These are phyloP conservation scores for Teleogryllus occipitalis DNA, from an alignment of 1,140 invertebrate genomes.

Conservation along the genomic window DNA sequence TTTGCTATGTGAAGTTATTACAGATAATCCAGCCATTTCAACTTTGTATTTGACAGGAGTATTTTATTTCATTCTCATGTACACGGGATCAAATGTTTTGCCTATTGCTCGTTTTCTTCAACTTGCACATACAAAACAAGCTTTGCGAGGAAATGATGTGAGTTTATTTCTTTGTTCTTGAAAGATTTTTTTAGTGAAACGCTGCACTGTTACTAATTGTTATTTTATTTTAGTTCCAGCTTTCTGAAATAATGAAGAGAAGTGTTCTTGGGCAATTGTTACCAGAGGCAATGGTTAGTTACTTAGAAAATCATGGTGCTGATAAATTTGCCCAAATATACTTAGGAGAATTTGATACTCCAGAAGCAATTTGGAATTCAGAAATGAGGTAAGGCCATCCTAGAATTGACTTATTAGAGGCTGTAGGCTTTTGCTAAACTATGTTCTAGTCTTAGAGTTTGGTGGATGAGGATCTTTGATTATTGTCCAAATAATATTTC, in stretches of 20 bases:
- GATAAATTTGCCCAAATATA: constrained; percentile 99
- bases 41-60: constrained; percentile 92
- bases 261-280: constrained; percentile 87
- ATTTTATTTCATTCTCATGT: constrained; percentile 99
- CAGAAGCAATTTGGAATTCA: constrained; percentile 92
- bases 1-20: constrained; percentile 79
- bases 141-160: constrained; percentile 85
- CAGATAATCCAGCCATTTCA: constrained; percentile 91
- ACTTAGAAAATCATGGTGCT: constrained; percentile 95
- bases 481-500: too few species aligned
- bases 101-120: constrained; percentile 92
- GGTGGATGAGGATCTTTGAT: too few species aligned
- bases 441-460: too few species aligned
- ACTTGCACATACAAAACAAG: constrained; percentile 90
- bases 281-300: constrained; percentile 98
- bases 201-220: background rate
- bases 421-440: too few species aligned
- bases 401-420: too few species aligned
- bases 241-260: constrained; percentile 71
- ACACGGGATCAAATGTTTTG: constrained; percentile 95
- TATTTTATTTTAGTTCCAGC: constrained; percentile 40
- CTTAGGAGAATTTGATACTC: constrained; percentile 97
- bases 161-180: constrained; percentile 28
- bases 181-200: too few species aligned
- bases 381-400: constrained; percentile 59